Evolutionary conservation across 1,140 invertebrate genomes (phyloP).

Genomic region (Anagrus nilaparvatae): DNA sequence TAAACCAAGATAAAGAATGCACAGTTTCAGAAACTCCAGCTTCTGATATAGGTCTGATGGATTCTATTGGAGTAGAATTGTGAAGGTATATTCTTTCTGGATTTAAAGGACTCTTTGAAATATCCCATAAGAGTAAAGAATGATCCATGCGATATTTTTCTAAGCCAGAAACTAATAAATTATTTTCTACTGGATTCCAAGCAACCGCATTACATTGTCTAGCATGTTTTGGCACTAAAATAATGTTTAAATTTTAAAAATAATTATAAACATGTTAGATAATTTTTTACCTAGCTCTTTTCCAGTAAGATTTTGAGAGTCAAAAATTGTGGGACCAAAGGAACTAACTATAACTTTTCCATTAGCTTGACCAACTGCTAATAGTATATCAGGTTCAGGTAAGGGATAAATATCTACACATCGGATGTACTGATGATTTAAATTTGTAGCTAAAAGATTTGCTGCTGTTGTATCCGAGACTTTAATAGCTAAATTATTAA

Average conservation of each 20-base stretch:
- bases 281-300: constrained; percentile 71
- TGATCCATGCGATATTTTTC: constrained; percentile 79
- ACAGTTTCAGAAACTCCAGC: constrained; percentile 70
- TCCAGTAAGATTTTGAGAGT: constrained; percentile 55
- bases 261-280: constrained; percentile 8
- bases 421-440: constrained; percentile 58
- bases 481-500: constrained; percentile 55
- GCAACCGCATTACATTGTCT: constrained; percentile 77
- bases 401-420: constrained; percentile 71
- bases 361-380: constrained; percentile 77
- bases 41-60: constrained; percentile 48
- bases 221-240: constrained; percentile 63
- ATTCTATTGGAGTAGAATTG: constrained; percentile 30
- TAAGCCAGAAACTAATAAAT: constrained; percentile 73
- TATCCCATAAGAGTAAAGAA: constrained; percentile 73
- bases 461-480: constrained; percentile 57
- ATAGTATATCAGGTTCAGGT: constrained; percentile 59
- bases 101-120: constrained; percentile 43
- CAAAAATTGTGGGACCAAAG: constrained; percentile 61
- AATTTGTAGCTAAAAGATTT: constrained; percentile 54
- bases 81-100: constrained; percentile 35
- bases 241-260: constrained; percentile 2
- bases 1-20: constrained; percentile 79
- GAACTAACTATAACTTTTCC: constrained; percentile 74
- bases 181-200: constrained; percentile 79